Evolutionary conservation across 2,888 invertebrate species (phyloP).

Genomic region (Dorcus hopei): DNA sequence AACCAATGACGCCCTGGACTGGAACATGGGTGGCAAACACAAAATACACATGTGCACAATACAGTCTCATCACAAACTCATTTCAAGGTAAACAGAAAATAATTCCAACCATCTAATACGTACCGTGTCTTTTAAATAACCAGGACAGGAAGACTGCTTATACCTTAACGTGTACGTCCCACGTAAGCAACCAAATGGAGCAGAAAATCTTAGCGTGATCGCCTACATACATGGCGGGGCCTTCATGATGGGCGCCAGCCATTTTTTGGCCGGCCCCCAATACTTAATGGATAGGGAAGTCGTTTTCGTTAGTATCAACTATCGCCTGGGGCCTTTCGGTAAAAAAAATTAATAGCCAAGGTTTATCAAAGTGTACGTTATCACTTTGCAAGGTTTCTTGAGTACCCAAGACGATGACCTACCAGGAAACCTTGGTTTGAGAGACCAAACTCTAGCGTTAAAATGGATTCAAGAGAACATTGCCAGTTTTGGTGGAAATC

Average conservation of each 20-base stretch:
- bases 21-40: too few species aligned
- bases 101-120: too few species aligned
- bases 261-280: conserved; percentile 53
- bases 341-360: not conserved
- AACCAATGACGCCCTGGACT: too few species aligned
- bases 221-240: conserved; percentile 62
- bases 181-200: not conserved
- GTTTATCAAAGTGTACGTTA: too few species aligned
- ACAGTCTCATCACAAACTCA: too few species aligned
- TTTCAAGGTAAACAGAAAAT: too few species aligned
- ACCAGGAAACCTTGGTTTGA: conserved; percentile 67
- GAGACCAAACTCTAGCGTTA: conserved; percentile 66
- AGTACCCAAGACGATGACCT: conserved; percentile 65
- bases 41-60: too few species aligned
- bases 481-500: conserved; percentile 64
- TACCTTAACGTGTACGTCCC: conserved; percentile 60
- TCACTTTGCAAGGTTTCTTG: conserved; percentile 49
- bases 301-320: conserved; percentile 63
- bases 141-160: conserved; percentile 62
- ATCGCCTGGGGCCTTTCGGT: conserved; percentile 60
- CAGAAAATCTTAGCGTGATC: conserved; percentile 53
- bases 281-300: conserved; percentile 60
- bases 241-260: conserved; percentile 59
- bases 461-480: conserved; percentile 67
- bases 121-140: too few species aligned